Conservation (phyloP, 2,113 vertebrate species). For the Genyomyrus donnyi region DNA sequence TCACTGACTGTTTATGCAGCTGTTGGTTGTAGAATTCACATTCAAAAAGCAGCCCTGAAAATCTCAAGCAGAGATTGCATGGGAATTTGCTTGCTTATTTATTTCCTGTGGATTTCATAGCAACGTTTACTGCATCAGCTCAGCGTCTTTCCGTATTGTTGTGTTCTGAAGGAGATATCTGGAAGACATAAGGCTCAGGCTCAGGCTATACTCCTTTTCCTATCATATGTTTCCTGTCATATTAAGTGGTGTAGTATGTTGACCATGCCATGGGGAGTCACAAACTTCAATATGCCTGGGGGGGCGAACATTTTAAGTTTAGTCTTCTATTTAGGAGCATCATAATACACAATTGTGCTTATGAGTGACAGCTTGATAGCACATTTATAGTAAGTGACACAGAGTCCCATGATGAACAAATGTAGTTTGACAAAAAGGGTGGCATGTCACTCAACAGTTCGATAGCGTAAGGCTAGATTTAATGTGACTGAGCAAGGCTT, state of each 20-base stretch:
- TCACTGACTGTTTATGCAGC: slow-evolving; percentile 47
- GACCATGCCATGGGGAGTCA: background rate
- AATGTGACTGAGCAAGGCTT: background rate
- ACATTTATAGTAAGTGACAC: background rate
- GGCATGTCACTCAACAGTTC: background rate
- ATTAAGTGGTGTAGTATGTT: background rate
- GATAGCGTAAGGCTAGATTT: background rate
- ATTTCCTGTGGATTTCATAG: background rate
- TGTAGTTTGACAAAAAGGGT: background rate
- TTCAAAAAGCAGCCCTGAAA: slow-evolving; percentile 8
- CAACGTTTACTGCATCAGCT: background rate
- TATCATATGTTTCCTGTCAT: background rate
- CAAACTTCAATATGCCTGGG: background rate
- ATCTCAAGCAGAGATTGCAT: slow-evolving; percentile 4
- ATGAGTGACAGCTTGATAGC: background rate
- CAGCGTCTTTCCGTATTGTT: background rate
- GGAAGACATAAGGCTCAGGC: background rate
- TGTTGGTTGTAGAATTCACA: slow-evolving; percentile 37
- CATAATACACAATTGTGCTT: background rate
- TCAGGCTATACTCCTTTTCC: background rate
- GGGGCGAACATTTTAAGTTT: background rate
- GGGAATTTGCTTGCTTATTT: slow-evolving; percentile 14
- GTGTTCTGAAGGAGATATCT: background rate
- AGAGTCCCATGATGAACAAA: background rate
- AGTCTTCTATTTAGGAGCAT: background rate